Evolutionary conservation across 2,113 vertebrate species (phyloP), one percentile per base, ranked within the genome.

Genomic region (Marcusenius ussheri): DNA sequence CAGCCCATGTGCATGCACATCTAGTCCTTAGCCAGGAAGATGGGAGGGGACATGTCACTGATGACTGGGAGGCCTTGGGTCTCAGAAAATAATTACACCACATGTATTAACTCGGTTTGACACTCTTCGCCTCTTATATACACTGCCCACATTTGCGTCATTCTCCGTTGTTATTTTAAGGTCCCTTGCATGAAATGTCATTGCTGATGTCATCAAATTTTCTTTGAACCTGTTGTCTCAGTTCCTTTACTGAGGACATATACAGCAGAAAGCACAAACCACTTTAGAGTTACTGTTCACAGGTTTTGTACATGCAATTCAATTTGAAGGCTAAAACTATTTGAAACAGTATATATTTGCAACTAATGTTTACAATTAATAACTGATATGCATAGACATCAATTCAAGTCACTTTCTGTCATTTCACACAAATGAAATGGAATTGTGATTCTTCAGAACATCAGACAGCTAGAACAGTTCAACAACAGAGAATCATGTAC

Each of bases 181-280:
- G 83, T 84, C 9, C 7, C 83, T 46, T 45, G 83, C 19, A n/a
- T 84, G 83, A 84, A 84, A 84, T 84, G 83, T 84, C 83, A 46
- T 47, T 83, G 77, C 77, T 84, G 83, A 84, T 84, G 83, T 84
- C 83, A 84, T 47, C 45, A 47, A 45, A 21, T 45, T 84, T 84
- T 84, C 83, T 47, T 84, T 84, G 45, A 84, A 84, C 45, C 45
- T 46, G 83, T 47, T 46, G 45, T 46, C 83, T 46, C 83, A 45
- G 83, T 84, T 84, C 45, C 45, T 46, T 84, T n/a, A 84, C 83
- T 83, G 77, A 24, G 39, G 39, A 83, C 39, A 8, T 45, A n/a
- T n/a, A 84, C 83, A 84, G 83, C 83, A 84, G 83, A 5, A 24
- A 47, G 17, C 8, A 84, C 24, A 45, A 83, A 8, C 39, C 15